Conservation (phyloP, 2,888 invertebrate genomes). For the Aplocera efformata region DNA sequence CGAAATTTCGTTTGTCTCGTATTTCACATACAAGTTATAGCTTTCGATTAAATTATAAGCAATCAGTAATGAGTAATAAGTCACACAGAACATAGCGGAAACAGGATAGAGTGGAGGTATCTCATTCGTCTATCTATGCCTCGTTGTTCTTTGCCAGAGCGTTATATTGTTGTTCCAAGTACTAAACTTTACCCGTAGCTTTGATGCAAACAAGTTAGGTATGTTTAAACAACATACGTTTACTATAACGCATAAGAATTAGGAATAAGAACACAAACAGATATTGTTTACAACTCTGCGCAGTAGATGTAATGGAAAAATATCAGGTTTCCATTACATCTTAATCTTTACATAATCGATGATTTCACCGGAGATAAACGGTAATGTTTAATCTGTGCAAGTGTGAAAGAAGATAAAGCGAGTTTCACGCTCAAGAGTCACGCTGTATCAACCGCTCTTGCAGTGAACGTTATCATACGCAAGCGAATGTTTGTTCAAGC, state of each 20-base stretch:
- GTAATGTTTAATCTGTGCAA: conserved; percentile 27
- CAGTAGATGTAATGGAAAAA: conserved; percentile 46
- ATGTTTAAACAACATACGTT: conserved; percentile 26
- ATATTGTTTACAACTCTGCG: conserved; percentile 56
- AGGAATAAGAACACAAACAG: conserved; percentile 37
- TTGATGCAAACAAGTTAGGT: conserved; percentile 23
- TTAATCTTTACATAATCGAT: conserved; percentile 33
- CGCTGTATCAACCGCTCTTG: too few relatives aligned
- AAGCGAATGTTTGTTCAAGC: too few relatives aligned
- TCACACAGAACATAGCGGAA: too few relatives aligned
- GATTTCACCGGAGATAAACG: conserved; percentile 24
- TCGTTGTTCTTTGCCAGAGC: conserved; percentile 16
- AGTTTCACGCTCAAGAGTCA: not conserved
- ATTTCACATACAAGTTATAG: too few relatives aligned
- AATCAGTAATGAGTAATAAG: too few relatives aligned
- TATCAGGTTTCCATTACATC: conserved; percentile 53
- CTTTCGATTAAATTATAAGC: too few relatives aligned
- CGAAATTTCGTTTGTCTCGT: too few relatives aligned
- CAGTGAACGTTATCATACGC: too few relatives aligned
- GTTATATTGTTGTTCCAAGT: conserved; percentile 12
- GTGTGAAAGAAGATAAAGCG: too few relatives aligned
- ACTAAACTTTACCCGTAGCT: conserved; percentile 16
- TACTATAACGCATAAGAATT: conserved; percentile 20
- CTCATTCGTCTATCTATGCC: conserved; percentile 12
- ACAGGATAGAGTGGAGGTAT: not conserved